Base-by-base conservation (phyloP, 2,113 vertebrate genomes). In the Nibea albiflora region DNA sequence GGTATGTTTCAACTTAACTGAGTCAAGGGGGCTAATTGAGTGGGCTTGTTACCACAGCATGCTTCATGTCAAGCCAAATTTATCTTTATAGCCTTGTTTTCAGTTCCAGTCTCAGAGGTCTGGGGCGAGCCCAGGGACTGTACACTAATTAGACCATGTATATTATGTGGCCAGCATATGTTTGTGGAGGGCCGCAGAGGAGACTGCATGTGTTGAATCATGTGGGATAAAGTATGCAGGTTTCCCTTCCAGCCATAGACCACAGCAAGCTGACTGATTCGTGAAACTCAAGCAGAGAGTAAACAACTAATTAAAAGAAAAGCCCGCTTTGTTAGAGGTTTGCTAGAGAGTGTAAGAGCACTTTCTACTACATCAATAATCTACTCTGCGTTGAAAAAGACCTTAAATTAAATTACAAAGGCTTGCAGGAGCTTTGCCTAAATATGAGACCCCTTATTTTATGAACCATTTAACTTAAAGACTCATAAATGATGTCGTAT, bases 141-240 rank as follows among this genome's bases (percentile, higher is more conserved):
- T 16, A 22, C 49, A 56, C 22, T 84, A 82, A 89, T 74, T 76
- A 73, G 62, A n/a, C 4, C 54, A 63, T 28, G 69, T 78, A 73
- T 79, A 50, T 74, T 82, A 42, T 70, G 58, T 35, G 22, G 54
- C 7, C 52, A 76, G 74, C 77, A 84, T 68, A 72, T 80, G 82
- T 73, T 80, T 72, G 31, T 47, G 22, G 46, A 54, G 26, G 58
- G 58, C 66, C 61, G 72, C 28, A 69, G 26, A 78, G 68, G 49
- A 79, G 17, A 53, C 15, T 35, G 28, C 56, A 56, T 84, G 80
- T 42, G 42, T 49, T 75, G 28, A 71, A 71, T 76, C 22, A 64
- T 63, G 60, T 65, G 52, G 22, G 28, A 62, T 81, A 84, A 71
- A 73, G 39, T 35, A 46, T 22, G 26, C 60, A 85, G 42, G 57